A percentile compares a stretch with the other conserved stretches of the same genome.
Evolutionary conservation across 1,140 invertebrate species (phyloP).

Genomic region (Metopolophium dirhodum): DNA sequence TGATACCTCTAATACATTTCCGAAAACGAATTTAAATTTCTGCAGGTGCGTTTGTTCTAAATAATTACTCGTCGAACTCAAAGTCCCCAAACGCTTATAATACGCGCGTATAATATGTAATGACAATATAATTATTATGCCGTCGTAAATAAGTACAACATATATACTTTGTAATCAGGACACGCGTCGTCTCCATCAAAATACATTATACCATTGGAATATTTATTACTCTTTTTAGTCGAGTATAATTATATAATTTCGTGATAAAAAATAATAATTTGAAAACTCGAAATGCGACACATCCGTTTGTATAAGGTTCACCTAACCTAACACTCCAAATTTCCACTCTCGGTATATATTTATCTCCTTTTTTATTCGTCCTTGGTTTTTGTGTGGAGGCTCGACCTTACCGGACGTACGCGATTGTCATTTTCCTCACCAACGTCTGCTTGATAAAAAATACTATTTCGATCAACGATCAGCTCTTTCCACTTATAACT

Average conservation of each 20-base stretch:
- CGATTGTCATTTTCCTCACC: not conserved
- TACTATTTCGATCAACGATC: not conserved
- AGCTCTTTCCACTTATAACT: not conserved
- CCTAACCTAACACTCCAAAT: not conserved
- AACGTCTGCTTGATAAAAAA: not conserved
- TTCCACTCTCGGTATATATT: not conserved
- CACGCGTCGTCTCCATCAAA: not conserved
- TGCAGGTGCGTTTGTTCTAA: not conserved
- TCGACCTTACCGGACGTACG: not conserved
- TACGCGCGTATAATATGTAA: not conserved
- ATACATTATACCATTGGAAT: not conserved
- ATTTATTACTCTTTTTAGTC: not conserved
- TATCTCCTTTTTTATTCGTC: not conserved
- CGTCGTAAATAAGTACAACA: not conserved
- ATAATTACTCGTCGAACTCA: not conserved
- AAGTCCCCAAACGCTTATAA: not conserved
- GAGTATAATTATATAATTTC: not conserved
- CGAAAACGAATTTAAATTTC: not conserved
- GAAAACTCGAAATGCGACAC: not conserved
- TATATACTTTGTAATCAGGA: not conserved
- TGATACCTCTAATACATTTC: not conserved
- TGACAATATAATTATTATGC: not conserved
- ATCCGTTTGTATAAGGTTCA: not conserved
- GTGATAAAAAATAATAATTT: not conserved
- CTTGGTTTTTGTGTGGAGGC: not conserved